phyloP scores from a whole-genome alignment of 37 sponge, comb jelly and placozoan species.

The Bolinopsis microptera region DNA sequence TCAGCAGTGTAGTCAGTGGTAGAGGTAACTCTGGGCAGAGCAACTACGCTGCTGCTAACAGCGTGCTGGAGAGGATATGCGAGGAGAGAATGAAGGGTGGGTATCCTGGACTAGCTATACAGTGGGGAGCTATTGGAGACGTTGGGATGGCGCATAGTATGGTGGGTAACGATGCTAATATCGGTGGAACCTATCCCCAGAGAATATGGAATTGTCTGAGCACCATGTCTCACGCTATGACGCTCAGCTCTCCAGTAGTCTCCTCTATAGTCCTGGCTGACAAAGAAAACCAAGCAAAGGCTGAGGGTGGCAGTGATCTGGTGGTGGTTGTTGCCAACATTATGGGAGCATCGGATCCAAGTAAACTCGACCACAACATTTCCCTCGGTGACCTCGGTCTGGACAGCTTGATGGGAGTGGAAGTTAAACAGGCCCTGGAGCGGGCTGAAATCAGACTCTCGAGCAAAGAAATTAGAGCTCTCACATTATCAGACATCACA shows the following conservation, averaged over 20 bases:
- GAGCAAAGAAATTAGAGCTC: constrained; percentile 30
- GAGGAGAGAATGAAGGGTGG: constrained; percentile 59
- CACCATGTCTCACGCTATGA: constrained; percentile 34
- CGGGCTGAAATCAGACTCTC: constrained; percentile 59
- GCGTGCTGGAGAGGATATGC: constrained; percentile 67
- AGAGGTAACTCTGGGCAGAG: constrained; percentile 71
- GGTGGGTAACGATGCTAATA: constrained; percentile 47
- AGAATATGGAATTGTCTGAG: constrained; percentile 66
- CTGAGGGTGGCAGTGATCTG: constrained; percentile 9
- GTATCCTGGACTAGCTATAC: constrained; percentile 67
- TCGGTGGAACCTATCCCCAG: constrained; percentile 68
- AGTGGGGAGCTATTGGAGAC: constrained; percentile 72
- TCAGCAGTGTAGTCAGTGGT: constrained; percentile 66
- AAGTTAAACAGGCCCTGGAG: constrained; percentile 65
- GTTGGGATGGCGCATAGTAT: constrained; percentile 68
- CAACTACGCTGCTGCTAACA: constrained; percentile 73
- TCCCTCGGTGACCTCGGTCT: constrained; percentile 67
- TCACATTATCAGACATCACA: constrained; percentile 18
- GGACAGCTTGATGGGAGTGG: constrained; percentile 68
- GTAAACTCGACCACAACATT: constrained; percentile 34
- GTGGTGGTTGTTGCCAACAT: constrained; percentile 58
- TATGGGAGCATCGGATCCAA: constrained; percentile 61
- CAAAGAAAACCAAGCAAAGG: background rate
- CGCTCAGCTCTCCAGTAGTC: background rate
- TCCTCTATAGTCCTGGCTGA: constrained; percentile 58